A percentile compares a stretch with the other conserved stretches of the same genome.
Evolutionary conservation across 2,888 invertebrate genomes (phyloP).

Genomic region (Amphipyra berbera): DNA sequence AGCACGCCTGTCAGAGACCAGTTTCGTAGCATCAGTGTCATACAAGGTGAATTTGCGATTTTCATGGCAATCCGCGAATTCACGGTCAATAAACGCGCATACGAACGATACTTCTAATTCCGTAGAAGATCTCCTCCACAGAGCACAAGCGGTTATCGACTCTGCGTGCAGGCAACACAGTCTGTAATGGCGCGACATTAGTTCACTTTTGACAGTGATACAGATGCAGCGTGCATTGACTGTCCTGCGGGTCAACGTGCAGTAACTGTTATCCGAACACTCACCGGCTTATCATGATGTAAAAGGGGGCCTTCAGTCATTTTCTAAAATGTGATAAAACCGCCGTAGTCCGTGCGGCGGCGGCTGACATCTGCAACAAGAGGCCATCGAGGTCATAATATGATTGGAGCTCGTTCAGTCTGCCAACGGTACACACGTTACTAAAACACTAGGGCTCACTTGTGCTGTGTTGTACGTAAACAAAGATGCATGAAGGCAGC

Average conservation of each 20-base stretch:
- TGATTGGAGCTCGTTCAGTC: conserved; percentile 62
- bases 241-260: conserved; percentile 44
- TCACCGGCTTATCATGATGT: conserved; percentile 87
- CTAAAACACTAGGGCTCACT: conserved; percentile 73
- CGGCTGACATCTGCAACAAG: conserved; percentile 87
- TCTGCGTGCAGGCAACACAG: conserved; percentile 32
- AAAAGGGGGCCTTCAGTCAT: conserved; percentile 85
- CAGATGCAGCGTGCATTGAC: conserved; percentile 55
- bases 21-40: conserved; percentile 22
- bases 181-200: conserved; percentile 31
- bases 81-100: conserved; percentile 60
- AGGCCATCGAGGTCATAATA: conserved; percentile 85
- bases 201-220: conserved; percentile 37
- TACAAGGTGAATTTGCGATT: conserved; percentile 45
- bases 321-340: conserved; percentile 88
- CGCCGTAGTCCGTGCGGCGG: conserved; percentile 86
- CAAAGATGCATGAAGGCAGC: conserved; percentile 84
- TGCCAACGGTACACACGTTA: conserved; percentile 47
- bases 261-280: conserved; percentile 64
- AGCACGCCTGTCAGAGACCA: conserved; percentile 28
- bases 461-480: conserved; percentile 79
- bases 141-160: conserved; percentile 42
- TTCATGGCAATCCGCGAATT: conserved; percentile 48
- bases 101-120: conserved; percentile 52
- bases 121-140: conserved; percentile 30